Evolutionary conservation across 1,140 invertebrate species (phyloP), one percentile per base, ranked within the genome.

Genomic region (Forficula auricularia): DNA sequence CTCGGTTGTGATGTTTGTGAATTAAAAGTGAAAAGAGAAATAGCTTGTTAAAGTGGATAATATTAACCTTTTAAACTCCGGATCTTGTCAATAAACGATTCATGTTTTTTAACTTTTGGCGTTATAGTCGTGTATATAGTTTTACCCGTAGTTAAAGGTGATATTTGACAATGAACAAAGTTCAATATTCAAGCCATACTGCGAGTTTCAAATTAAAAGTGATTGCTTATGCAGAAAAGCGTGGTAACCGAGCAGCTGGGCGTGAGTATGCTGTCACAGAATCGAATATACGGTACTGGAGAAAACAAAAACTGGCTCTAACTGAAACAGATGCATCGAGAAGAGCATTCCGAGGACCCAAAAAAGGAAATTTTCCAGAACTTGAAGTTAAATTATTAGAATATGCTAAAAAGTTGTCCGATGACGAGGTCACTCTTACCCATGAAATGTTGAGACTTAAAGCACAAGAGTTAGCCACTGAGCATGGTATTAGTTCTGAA

Each of bases 291-390:
- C 38, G 38, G 13, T 13, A 22, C 20, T 40, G 38, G 38, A 40
- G 13, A 32, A 13, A 8, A 3, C 14, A 40, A 8, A 18, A 18
- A 19, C 3, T 4, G 15, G n/a, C n/a, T 22, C 20, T 33, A 6
- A 40, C 15, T 8, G 20, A 40, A 16, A 19, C 38, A 3, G 13
- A 22, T n/a, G 8, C 15, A 13, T 19, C 19, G 13, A 3, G 3
- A 40, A 40, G 20, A 40, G 19, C 38, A 40, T 40, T 40, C 20
- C 15, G 38, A 4, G 38, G 38, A 32, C 38, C 38, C 19, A 40
- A 40, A 16, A 40, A 40, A 32, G 38, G 38, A 19, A 8, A 19
- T 3, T 22, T 19, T 32, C 9, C 3, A n/a, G 19, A 40, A 3
- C 8, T 40, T 8, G 38, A 40, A 3, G 3, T 10, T 3, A 16